Evolutionary conservation across 1,140 invertebrate genomes (phyloP), one percentile per base, ranked within the genome.

Genomic region (Hesperophylax magnus): DNA sequence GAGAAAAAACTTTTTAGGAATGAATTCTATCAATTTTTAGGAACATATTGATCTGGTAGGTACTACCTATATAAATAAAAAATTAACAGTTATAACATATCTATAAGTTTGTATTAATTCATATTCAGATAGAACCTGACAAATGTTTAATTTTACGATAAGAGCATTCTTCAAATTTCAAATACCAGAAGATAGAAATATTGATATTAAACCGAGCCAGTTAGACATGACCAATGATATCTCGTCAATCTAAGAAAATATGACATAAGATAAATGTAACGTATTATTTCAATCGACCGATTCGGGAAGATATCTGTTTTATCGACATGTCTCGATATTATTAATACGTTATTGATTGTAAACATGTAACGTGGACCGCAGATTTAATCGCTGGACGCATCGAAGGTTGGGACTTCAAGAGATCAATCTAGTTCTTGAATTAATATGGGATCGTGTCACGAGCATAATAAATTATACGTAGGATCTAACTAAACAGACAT

Each of bases 261-360:
- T 47, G 34, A 47, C 9, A 24, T 8, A 71, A 20, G 67, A 71
- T 71, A 71, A 71, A 71, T 71, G 67, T 39, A 39, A 39, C 67
- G 34, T 18, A 39, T 47, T 47, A 47, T 52, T 47, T 47, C 31
- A 34, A 71, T 52, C 27, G 67, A 34, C n/a, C 67, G 39, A 27
- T 71, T 39, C 31, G 34, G 67, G 67, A n/a, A 39, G 67, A 71
- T 71, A 71, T 34, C 67, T 52, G 67, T 52, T 52, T 47, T 71
- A 71, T 71, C 67, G 67, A 47, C 67, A 71, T 71, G 67, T 71
- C 34, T 31, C 61, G 61, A 17, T 27, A 65, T 65, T 65, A 17
- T 24, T 65, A 65, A 65, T 65, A 17, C 15, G 24, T 65, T 27
- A 58, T 65, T 65, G 24, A 65, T 65, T 15, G 61, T 65, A 65